Conservation (phyloP, 2,888 invertebrate species). For the Patella caerulea region DNA sequence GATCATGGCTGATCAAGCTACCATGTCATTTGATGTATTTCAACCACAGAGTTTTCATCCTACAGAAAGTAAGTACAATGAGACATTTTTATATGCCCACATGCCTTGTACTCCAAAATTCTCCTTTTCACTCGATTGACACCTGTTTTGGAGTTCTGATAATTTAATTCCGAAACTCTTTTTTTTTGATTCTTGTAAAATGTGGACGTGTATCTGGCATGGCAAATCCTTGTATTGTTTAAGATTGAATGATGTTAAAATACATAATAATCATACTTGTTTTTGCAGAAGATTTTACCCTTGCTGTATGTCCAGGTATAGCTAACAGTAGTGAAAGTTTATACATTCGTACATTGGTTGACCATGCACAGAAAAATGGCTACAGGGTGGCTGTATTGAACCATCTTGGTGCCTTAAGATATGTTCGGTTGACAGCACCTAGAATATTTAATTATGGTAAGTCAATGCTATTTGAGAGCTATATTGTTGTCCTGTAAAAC, state of each 20-base stretch:
- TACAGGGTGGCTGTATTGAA: conserved; percentile 94
- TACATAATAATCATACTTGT: neutral
- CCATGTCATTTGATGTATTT: conserved; percentile 92
- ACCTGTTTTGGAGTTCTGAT: no score
- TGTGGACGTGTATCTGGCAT: neutral
- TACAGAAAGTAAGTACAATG: conserved; percentile 25
- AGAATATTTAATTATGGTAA: conserved; percentile 94
- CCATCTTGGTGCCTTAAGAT: conserved; percentile 90
- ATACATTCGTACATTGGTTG: conserved; percentile 93
- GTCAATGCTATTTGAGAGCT: conserved; percentile 45
- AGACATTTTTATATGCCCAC: no score
- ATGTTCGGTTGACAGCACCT: conserved; percentile 87
- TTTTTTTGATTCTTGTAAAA: neutral
- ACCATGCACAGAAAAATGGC: conserved; percentile 91
- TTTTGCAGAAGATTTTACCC: conserved; percentile 73
- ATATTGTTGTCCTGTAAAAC: no score
- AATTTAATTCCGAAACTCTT: no score
- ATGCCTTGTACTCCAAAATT: no score
- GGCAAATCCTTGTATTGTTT: neutral
- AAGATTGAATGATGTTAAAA: neutral
- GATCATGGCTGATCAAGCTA: conserved; percentile 85
- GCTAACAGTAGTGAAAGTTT: conserved; percentile 95
- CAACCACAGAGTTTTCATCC: conserved; percentile 78
- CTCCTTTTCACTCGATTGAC: no score
- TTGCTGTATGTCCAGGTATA: conserved; percentile 78